Conservation (phyloP, 2,797 vertebrate species). For the Megaceryle alcyon region DNA sequence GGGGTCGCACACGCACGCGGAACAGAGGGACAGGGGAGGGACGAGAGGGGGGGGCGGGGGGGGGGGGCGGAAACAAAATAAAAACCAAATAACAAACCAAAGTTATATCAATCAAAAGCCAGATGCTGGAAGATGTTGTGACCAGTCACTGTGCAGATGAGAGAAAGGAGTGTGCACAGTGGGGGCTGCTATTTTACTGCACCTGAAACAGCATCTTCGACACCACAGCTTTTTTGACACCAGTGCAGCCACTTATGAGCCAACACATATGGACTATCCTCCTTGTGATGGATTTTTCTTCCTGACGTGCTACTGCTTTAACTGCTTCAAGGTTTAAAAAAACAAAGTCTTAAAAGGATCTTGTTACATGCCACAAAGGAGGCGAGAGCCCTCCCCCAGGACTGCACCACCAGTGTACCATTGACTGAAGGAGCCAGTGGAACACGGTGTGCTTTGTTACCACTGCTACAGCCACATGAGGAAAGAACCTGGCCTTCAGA, state of each 20-base stretch:
- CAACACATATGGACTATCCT: background rate
- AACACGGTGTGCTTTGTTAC: accelerated
- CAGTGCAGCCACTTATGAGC: background rate
- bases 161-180: background rate
- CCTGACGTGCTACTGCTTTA: background rate
- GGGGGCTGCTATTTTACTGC: background rate
- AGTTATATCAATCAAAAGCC: background rate
- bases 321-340: background rate
- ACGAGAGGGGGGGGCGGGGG: too few species aligned
- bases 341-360: background rate
- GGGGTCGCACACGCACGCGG: too few species aligned
- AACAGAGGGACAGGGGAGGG: too few species aligned
- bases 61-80: background rate
- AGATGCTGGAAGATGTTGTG: background rate
- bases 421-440: background rate
- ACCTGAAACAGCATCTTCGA: background rate
- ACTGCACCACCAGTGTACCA: background rate
- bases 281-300: background rate
- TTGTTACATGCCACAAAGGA: background rate
- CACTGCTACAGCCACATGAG: background rate
- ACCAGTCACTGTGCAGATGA: background rate
- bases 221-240: background rate
- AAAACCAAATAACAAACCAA: too few species aligned
- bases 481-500: background rate
- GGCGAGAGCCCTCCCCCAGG: accelerated